Percentiles rank a stretch among this genome's conserved stretches.
Evolutionary conservation across 2,113 vertebrate species (phyloP).

Genomic region (Scophthalmus maximus): DNA sequence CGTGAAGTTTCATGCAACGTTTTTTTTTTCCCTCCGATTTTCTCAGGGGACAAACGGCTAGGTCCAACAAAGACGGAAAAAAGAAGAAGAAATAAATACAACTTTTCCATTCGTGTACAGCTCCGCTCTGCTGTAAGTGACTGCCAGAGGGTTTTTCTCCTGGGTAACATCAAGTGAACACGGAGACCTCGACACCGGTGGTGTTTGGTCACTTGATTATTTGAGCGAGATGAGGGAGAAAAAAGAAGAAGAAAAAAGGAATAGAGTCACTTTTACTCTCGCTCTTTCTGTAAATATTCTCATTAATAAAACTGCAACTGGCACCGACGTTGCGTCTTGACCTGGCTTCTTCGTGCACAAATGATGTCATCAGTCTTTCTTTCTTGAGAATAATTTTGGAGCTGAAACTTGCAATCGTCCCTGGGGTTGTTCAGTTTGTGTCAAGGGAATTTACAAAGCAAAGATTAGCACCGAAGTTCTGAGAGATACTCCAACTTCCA

Average conservation of each 20-base stretch:
- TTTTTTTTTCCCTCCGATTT: slow-evolving; percentile 34
- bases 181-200: slow-evolving; percentile 60
- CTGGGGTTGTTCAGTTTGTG: neutral
- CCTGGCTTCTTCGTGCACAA: slow-evolving; percentile 17
- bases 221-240: slow-evolving; percentile 11
- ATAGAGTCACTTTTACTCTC: slow-evolving; percentile 44
- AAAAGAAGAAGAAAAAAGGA: slow-evolving; percentile 23
- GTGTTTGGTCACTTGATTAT: slow-evolving; percentile 52
- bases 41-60: slow-evolving; percentile 75
- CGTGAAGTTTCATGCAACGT: neutral
- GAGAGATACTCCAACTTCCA: too few species aligned
- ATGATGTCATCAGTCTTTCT: neutral
- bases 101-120: slow-evolving; percentile 7
- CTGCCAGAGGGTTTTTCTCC: slow-evolving; percentile 15
- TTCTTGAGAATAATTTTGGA: neutral
- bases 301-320: slow-evolving; percentile 82
- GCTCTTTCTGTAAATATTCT: slow-evolving; percentile 75
- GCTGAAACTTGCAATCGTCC: neutral
- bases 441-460: neutral
- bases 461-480: neutral
- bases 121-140: slow-evolving; percentile 18
- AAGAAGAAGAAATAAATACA: slow-evolving; percentile 3
- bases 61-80: slow-evolving; percentile 18
- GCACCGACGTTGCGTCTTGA: slow-evolving; percentile 61
- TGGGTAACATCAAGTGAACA: slow-evolving; percentile 35